Evolutionary conservation across 2,797 vertebrate species (phyloP).

Genomic region (Sylvia borin): DNA sequence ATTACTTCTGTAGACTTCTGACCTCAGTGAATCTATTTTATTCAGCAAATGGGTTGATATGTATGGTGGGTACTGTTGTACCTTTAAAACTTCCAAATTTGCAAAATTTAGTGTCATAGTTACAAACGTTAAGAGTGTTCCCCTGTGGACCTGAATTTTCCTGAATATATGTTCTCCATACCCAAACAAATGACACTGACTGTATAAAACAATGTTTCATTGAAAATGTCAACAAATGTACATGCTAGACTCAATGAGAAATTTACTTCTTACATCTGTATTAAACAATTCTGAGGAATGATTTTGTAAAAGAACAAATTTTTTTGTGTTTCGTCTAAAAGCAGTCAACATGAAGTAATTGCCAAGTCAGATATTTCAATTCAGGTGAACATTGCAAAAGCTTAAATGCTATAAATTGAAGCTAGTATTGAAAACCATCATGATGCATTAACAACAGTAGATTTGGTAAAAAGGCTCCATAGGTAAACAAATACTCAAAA

Average conservation of each 20-base stretch:
- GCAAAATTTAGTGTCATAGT: neutral
- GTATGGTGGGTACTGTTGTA: neutral
- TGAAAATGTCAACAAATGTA: neutral
- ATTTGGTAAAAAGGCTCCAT: neutral
- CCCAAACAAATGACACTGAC: neutral
- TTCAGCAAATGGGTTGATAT: neutral
- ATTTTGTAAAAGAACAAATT: neutral
- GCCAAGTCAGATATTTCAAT: neutral
- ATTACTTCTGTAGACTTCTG: neutral
- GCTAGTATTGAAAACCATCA: neutral
- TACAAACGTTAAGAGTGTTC: neutral
- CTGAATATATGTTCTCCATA: neutral
- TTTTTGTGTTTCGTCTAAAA: neutral
- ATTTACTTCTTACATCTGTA: neutral
- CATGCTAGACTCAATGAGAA: neutral
- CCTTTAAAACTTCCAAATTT: neutral
- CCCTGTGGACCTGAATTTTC: neutral
- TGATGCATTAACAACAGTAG: fast-evolving
- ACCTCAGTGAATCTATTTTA: neutral
- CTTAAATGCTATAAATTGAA: neutral
- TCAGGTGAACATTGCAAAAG: neutral
- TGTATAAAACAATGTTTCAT: neutral
- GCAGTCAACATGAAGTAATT: neutral
- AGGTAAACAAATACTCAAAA: neutral
- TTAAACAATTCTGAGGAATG: neutral